These are phyloP conservation scores for Acyrthosiphon pisum DNA, from an alignment of 1,140 invertebrate genomes.

Conservation along the genomic window DNA sequence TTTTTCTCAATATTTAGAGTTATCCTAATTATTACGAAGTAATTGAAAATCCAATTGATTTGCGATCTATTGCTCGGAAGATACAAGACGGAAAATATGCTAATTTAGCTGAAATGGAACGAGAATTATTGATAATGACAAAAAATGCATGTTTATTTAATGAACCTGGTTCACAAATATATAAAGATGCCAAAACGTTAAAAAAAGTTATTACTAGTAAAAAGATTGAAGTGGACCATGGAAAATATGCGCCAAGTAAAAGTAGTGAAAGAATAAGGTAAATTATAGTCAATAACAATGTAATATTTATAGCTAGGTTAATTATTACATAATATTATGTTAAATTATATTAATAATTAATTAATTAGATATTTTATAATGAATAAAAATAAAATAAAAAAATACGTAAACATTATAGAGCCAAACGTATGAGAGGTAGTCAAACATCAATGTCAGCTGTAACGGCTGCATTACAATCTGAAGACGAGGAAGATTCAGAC, in stretches of 20 bases:
- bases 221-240: conserved; percentile 73
- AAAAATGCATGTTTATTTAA: conserved; percentile 96
- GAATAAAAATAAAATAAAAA: no score
- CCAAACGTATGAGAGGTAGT: conserved; percentile 64
- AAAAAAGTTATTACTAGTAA: conserved; percentile 77
- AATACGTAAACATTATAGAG: conserved; percentile 60
- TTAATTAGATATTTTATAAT: not conserved
- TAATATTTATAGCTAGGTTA: not conserved
- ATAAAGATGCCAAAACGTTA: conserved; percentile 91
- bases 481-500: conserved; percentile 64
- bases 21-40: conserved; percentile 98
- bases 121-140: conserved; percentile 89
- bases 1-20: conserved; percentile 66
- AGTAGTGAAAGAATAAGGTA: conserved; percentile 59
- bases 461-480: conserved; percentile 70
- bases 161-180: conserved; percentile 95
- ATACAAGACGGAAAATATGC: conserved; percentile 85
- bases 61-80: conserved; percentile 90
- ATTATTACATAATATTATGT: not conserved
- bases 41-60: conserved; percentile 93
- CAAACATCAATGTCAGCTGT: conserved; percentile 67
- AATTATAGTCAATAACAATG: not conserved
- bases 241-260: conserved; percentile 59
- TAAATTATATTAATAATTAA: not conserved
- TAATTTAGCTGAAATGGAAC: conserved; percentile 82